Percentiles rank a stretch among this genome's conserved stretches.
Conservation (phyloP, 2,113 vertebrate species). For the Strix aluco region DNA sequence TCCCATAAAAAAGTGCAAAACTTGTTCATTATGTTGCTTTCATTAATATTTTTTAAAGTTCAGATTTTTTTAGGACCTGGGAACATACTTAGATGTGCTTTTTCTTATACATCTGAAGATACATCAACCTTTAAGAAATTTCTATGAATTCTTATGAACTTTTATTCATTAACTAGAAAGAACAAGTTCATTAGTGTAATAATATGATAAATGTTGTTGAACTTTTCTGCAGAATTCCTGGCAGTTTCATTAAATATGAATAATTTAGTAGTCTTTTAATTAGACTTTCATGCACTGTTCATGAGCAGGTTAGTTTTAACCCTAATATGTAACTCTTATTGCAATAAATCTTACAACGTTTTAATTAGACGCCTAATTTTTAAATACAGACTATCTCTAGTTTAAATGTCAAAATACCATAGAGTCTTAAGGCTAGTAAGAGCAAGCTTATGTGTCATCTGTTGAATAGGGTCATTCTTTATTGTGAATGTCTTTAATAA, state of each 20-base stretch:
- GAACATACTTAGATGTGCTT: not conserved
- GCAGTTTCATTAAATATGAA: slow-evolving; percentile 55
- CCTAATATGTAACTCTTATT: slow-evolving; percentile 17
- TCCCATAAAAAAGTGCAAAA: not conserved
- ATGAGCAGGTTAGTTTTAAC: slow-evolving; percentile 30
- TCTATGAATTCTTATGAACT: not conserved
- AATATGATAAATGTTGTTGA: slow-evolving; percentile 45
- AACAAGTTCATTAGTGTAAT: slow-evolving; percentile 26
- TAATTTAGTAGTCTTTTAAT: slow-evolving; percentile 55
- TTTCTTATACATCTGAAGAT: not conserved
- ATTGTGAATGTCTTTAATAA: not conserved
- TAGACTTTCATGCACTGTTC: slow-evolving; percentile 30
- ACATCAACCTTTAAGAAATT: not conserved
- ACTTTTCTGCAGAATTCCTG: slow-evolving; percentile 36
- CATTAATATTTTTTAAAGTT: not conserved
- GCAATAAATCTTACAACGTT: too few species aligned
- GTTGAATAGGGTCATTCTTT: not conserved
- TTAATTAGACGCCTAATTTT: not conserved
- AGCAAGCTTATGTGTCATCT: not conserved
- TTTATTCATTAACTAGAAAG: not conserved
- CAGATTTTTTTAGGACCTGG: not conserved
- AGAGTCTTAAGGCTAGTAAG: not conserved
- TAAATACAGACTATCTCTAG: not conserved
- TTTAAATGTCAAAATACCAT: slow-evolving; percentile 37
- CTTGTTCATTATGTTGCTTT: not conserved